Percentiles rank a stretch among this genome's conserved stretches.
phyloP scores from a whole-genome alignment of 2,113 vertebrate species.

The Malurus melanocephalus region DNA sequence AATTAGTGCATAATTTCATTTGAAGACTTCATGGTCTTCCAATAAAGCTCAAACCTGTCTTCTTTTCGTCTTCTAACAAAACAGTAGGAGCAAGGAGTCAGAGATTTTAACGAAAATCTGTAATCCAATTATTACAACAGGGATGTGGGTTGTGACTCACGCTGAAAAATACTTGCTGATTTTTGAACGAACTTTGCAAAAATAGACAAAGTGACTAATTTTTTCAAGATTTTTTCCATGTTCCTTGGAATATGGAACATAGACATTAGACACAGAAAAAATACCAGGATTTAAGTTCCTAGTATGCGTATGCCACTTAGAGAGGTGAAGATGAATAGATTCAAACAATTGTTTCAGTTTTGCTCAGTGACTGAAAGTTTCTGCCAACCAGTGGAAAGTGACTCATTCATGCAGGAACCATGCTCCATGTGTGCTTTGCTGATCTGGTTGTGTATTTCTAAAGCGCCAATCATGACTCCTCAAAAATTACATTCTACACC shows the following conservation, averaged over 20 bases:
- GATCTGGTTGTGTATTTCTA: not conserved
- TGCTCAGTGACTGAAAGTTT: not conserved
- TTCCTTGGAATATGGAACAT: not conserved
- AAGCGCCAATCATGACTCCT: not conserved
- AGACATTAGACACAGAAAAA: not conserved
- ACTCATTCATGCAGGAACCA: not conserved
- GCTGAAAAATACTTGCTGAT: slow-evolving; percentile 14
- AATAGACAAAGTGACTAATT: not conserved
- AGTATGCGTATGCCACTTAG: not conserved
- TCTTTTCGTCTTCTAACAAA: not conserved
- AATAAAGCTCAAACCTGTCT: not conserved
- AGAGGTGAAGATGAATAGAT: not conserved
- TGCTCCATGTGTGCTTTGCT: not conserved
- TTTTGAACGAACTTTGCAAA: not conserved
- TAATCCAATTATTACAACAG: slow-evolving; percentile 1
- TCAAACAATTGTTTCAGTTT: not conserved
- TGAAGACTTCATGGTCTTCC: not conserved
- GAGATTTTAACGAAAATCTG: slow-evolving; percentile 9
- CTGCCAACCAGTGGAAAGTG: not conserved
- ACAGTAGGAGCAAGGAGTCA: not conserved
- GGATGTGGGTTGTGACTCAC: slow-evolving; percentile 14
- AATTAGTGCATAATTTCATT: not conserved
- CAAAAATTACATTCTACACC: not conserved
- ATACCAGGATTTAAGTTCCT: not conserved
- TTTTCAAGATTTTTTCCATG: not conserved